phyloP scores from a whole-genome alignment of 2,888 invertebrate genomes.

The Slavum lentiscoides region DNA sequence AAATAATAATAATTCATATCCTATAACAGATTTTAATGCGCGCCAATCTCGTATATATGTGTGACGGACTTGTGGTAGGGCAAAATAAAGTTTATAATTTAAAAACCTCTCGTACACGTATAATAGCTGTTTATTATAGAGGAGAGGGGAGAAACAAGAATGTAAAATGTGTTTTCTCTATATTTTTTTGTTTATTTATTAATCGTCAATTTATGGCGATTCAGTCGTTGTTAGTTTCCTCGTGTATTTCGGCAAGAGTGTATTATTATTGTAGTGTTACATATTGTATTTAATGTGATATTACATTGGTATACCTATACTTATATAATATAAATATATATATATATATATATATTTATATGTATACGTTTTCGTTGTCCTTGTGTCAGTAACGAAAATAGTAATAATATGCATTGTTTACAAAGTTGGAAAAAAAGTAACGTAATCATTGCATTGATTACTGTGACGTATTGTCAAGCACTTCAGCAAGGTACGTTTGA shows the following conservation, averaged over 20 bases:
- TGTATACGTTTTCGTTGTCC: conserved; percentile 18
- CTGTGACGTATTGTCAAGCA: conserved; percentile 13
- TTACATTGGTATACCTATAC: neutral
- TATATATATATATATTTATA: neutral
- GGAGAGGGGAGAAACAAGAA: conserved; percentile 36
- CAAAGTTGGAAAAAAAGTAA: conserved; percentile 17
- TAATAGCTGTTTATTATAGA: neutral
- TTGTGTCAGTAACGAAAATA: conserved; percentile 1
- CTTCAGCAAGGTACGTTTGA: conserved; percentile 39
- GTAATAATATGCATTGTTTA: conserved; percentile 14
- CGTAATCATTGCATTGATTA: conserved; percentile 16
- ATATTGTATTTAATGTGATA: neutral
- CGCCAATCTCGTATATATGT: neutral
- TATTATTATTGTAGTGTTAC: neutral
- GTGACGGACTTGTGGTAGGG: neutral
- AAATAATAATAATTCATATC: conserved; percentile 30
- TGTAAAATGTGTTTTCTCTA: conserved; percentile 9
- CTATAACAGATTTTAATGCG: conserved; percentile 19
- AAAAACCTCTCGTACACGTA: neutral
- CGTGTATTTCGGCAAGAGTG: neutral
- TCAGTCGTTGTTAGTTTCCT: conserved; percentile 5
- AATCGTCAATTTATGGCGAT: neutral
- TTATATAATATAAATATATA: too few species aligned
- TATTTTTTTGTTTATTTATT: conserved; percentile 18
- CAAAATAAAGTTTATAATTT: conserved; percentile 1